Conservation (phyloP, 2,113 vertebrate species). For the Carassius auratus region DNA sequence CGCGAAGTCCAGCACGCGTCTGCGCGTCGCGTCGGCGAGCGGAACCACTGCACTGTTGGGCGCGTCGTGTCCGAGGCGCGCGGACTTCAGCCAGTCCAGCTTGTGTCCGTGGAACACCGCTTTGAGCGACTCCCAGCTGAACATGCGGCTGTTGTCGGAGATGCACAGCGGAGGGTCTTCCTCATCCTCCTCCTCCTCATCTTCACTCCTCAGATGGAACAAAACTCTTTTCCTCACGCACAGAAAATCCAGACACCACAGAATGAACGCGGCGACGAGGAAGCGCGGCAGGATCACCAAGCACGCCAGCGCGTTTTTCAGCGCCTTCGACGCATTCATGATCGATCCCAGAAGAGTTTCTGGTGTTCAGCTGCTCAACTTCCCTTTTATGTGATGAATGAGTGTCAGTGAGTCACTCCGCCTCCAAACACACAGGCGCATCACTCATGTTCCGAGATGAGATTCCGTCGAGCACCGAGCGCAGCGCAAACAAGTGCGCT, state of each 20-base stretch:
- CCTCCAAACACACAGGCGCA: constrained; percentile 74
- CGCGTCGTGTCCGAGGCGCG: constrained; percentile 85
- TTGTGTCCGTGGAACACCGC: constrained; percentile 97
- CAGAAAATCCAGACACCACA: constrained; percentile 95
- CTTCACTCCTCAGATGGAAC: constrained; percentile 73
- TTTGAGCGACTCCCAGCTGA: constrained; percentile 89
- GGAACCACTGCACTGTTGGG: constrained; percentile 92
- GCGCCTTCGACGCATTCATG: constrained; percentile 83
- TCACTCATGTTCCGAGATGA: not conserved
- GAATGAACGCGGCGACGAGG: constrained; percentile 88
- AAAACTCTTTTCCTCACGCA: constrained; percentile 90
- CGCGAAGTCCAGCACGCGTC: constrained; percentile 87
- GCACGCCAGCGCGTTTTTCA: constrained; percentile 87
- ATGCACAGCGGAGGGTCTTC: constrained; percentile 92
- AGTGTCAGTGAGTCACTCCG: constrained; percentile 82
- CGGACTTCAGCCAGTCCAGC: constrained; percentile 93
- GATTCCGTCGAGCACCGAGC: not conserved
- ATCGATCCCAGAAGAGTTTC: constrained; percentile 72
- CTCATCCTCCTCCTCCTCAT: constrained; percentile 55
- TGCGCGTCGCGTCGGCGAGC: constrained; percentile 79
- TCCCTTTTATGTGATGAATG: constrained; percentile 93
- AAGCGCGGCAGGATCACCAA: constrained; percentile 91
- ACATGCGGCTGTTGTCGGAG: constrained; percentile 93
- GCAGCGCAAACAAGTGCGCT: not conserved
- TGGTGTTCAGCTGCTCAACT: constrained; percentile 59